phyloP scores from a whole-genome alignment of 2,888 invertebrate species.

The Heteromyza rotundicornis region DNA sequence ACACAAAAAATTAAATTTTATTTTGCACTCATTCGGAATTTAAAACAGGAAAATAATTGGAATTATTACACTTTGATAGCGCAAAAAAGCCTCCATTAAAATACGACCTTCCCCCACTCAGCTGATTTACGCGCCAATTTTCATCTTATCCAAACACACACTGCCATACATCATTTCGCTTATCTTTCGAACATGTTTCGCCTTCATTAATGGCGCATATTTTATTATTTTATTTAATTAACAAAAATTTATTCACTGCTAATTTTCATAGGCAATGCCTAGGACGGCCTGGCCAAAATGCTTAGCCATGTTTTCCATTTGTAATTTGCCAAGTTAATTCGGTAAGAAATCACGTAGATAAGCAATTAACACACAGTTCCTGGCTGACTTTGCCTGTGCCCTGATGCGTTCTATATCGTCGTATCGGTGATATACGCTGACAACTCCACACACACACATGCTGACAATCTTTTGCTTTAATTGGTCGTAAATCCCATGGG shows the following conservation, averaged over 20 bases:
- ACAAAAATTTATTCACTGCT: constrained; percentile 52
- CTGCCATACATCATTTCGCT: neutral
- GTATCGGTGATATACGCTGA: neutral
- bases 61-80: too few relatives aligned
- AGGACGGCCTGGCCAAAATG: neutral
- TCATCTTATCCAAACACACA: too few relatives aligned
- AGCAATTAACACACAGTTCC: constrained; percentile 48
- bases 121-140: neutral
- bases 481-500: constrained; percentile 39
- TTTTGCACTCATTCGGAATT: too few relatives aligned
- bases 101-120: too few relatives aligned
- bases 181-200: neutral
- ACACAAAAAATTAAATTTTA: too few relatives aligned
- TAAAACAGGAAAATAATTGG: too few relatives aligned
- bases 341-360: constrained; percentile 60
- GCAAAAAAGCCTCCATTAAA: too few relatives aligned
- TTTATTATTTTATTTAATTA: constrained; percentile 47
- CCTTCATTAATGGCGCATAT: constrained; percentile 32
- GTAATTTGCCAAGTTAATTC: constrained; percentile 58
- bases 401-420: neutral
- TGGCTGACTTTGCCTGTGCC: neutral
- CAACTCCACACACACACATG: constrained; percentile 7
- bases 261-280: constrained; percentile 30
- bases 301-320: constrained; percentile 28
- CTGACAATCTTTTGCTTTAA: constrained; percentile 33